Conservation (phyloP, 2,888 invertebrate genomes). For the Lacanobia wlatinum region DNA sequence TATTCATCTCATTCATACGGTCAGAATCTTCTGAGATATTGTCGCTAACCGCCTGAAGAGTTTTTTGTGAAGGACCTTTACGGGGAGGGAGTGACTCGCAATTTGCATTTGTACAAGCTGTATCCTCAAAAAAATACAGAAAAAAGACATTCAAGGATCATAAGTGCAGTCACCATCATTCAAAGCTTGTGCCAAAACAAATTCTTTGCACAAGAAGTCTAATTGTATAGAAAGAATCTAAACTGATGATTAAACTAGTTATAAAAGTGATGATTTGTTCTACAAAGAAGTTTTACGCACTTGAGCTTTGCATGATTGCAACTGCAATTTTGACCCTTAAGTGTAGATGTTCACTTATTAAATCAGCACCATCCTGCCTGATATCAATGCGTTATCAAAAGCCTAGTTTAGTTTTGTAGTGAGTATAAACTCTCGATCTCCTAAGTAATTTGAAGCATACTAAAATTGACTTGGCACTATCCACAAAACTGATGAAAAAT, state of each 20-base stretch:
- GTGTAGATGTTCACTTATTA: slow-evolving; percentile 34
- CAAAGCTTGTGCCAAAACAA: neutral
- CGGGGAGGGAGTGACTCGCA: slow-evolving; percentile 23
- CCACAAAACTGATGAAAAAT: neutral
- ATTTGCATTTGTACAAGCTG: slow-evolving; percentile 69
- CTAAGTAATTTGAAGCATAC: no score
- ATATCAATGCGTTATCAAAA: slow-evolving; percentile 33
- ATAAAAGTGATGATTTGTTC: no score
- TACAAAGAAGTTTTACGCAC: neutral
- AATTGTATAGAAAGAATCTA: neutral
- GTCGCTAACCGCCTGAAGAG: slow-evolving; percentile 16
- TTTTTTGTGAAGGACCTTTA: slow-evolving; percentile 6
- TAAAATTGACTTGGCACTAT: neutral
- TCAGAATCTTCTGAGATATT: slow-evolving; percentile 44
- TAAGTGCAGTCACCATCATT: neutral
- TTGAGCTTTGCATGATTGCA: neutral
- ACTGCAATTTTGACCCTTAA: neutral
- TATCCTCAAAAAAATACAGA: slow-evolving; percentile 59
- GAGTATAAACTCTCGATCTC: no score
- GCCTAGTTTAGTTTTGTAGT: no score
- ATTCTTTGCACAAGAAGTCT: neutral
- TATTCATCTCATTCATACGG: slow-evolving; percentile 69
- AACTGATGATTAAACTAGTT: neutral
- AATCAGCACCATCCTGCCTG: slow-evolving; percentile 55
- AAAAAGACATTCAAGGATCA: neutral